A percentile compares a stretch with the other conserved stretches of the same genome.
phyloP scores from a whole-genome alignment of 2,888 invertebrate species.

The Acanthopleura granulata region DNA sequence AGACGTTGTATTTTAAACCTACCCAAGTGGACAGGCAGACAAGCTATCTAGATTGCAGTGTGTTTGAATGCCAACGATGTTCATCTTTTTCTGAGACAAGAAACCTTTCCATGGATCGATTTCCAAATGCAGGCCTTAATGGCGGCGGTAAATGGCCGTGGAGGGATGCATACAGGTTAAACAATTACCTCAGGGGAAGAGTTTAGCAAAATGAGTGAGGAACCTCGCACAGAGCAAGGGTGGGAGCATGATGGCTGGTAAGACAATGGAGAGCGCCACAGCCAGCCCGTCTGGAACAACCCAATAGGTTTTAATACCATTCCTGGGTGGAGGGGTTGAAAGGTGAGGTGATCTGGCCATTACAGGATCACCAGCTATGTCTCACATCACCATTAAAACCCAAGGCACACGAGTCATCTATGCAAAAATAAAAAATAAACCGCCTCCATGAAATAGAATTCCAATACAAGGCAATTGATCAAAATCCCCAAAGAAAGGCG shows the following conservation, averaged over 20 bases:
- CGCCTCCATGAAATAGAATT: too few species aligned
- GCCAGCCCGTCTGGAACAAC: not conserved
- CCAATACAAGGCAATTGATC: too few species aligned
- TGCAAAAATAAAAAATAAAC: too few species aligned
- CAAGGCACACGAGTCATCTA: too few species aligned
- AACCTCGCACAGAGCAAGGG: not conserved
- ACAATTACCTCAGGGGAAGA: conserved; percentile 2
- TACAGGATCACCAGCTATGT: too few species aligned
- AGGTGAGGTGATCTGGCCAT: not conserved
- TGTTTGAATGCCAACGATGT: too few species aligned
- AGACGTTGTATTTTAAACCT: too few species aligned
- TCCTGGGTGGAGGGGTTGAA: not conserved
- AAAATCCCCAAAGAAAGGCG: too few species aligned
- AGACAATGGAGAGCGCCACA: not conserved
- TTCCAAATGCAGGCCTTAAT: not conserved
- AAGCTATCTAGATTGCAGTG: too few species aligned
- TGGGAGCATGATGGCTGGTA: not conserved
- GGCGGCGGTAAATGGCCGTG: not conserved
- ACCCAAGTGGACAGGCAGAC: too few species aligned
- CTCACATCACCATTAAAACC: too few species aligned
- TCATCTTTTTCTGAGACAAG: too few species aligned
- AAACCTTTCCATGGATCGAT: not conserved
- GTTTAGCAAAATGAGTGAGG: not conserved
- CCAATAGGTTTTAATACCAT: not conserved
- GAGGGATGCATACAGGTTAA: conserved; percentile 8